A percentile compares a stretch with the other conserved stretches of the same genome.
phyloP scores from a whole-genome alignment of 2,797 vertebrate species.

The Scolopax bukidnonensis region DNA sequence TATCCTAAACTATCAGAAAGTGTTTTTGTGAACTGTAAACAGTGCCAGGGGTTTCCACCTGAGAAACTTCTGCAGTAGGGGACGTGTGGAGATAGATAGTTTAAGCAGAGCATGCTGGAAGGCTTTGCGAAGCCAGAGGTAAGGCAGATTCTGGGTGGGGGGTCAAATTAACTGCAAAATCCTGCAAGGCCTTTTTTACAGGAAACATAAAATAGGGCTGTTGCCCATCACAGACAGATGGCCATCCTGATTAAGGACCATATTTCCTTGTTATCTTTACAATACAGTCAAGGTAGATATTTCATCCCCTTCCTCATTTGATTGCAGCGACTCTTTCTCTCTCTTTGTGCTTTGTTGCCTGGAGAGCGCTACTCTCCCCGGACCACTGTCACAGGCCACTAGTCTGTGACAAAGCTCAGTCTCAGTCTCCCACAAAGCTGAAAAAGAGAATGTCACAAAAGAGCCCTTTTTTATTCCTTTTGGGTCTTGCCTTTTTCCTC shows the following conservation, averaged over 20 bases:
- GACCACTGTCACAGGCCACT: conserved; percentile 62
- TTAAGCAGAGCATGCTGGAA: not conserved
- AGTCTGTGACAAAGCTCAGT: conserved; percentile 66
- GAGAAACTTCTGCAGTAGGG: not conserved
- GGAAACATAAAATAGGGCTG: not conserved
- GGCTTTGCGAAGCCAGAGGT: not conserved
- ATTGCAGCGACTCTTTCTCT: not conserved
- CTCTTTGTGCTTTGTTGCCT: conserved; percentile 53
- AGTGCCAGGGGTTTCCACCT: not conserved
- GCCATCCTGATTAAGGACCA: not conserved
- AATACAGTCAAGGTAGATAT: not conserved
- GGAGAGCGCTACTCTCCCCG: conserved; percentile 42
- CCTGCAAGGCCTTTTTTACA: not conserved
- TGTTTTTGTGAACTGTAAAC: not conserved
- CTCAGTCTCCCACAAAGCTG: conserved; percentile 59
- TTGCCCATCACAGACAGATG: not conserved
- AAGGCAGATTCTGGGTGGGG: not conserved
- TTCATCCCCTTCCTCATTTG: not conserved
- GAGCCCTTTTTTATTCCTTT: not conserved
- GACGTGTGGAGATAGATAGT: not conserved
- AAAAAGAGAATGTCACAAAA: conserved; percentile 60
- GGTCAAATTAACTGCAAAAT: not conserved
- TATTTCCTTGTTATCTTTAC: conserved; percentile 5
- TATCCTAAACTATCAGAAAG: not conserved
- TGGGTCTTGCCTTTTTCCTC: conserved; percentile 25